A percentile compares a stretch with the other conserved stretches of the same genome.
These are phyloP conservation scores for Drosophila lini DNA, from an alignment of 1,140 invertebrate species.

Conservation along the genomic window DNA sequence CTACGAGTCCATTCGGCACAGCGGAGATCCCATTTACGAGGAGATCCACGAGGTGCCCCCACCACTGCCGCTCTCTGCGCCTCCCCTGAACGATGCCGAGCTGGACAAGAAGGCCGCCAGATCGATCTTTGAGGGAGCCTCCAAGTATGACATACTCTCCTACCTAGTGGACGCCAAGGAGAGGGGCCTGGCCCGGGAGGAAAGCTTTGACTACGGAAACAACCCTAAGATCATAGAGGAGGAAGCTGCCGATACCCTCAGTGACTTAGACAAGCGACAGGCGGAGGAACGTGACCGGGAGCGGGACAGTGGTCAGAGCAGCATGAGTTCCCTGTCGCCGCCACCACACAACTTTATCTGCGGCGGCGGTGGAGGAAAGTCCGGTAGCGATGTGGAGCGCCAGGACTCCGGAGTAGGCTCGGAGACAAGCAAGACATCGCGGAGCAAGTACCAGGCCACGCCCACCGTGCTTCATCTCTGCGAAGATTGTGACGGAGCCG, in stretches of 20 bases:
- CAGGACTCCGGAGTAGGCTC: slow-evolving; percentile 97
- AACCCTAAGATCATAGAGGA: slow-evolving; percentile 86
- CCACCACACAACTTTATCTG: slow-evolving; percentile 73
- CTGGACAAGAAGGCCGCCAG: slow-evolving; percentile 87
- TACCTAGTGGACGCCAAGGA: slow-evolving; percentile 94
- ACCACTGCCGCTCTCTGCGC: slow-evolving; percentile 90
- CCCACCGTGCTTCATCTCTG: slow-evolving; percentile 87
- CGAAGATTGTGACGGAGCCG: slow-evolving; percentile 91
- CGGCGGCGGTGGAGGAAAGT: slow-evolving; percentile 42
- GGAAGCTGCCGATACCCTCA: slow-evolving; percentile 86
- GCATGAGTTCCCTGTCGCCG: slow-evolving; percentile 85
- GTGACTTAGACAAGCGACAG: slow-evolving; percentile 72
- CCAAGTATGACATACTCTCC: slow-evolving; percentile 94
- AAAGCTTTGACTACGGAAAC: slow-evolving; percentile 87
- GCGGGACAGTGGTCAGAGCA: slow-evolving; percentile 87
- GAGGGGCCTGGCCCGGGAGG: slow-evolving; percentile 88
- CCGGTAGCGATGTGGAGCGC: slow-evolving; percentile 90
- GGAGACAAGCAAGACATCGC: slow-evolving; percentile 94
- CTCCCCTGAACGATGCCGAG: slow-evolving; percentile 88
- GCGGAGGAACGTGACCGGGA: slow-evolving; percentile 32
- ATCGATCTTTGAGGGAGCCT: slow-evolving; percentile 93
- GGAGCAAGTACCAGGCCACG: slow-evolving; percentile 88
- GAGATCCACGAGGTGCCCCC: slow-evolving; percentile 93
- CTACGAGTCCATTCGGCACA: slow-evolving; percentile 91
- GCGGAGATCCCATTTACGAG: slow-evolving; percentile 93